phyloP scores from a whole-genome alignment of 2,797 vertebrate species.

The Chrysocyon brachyurus region DNA sequence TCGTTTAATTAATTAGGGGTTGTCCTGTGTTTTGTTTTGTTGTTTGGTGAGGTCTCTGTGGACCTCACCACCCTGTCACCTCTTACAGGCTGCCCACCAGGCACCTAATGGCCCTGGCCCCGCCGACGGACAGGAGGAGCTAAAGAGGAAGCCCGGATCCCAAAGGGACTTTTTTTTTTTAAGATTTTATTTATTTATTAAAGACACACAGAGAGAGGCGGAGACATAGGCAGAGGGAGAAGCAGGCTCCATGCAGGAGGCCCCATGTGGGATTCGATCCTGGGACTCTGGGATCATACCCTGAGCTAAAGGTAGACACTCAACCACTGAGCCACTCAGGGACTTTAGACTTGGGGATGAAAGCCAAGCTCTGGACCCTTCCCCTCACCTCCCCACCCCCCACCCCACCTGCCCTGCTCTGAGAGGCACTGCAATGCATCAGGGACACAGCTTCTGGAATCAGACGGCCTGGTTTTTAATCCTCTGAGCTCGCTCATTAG shows the following conservation, averaged over 20 bases:
- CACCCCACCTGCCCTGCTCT: not conserved
- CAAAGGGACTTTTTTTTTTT: not conserved
- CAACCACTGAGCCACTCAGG: no score
- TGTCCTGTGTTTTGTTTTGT: not conserved
- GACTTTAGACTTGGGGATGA: not conserved
- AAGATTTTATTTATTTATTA: no score
- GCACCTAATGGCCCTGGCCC: not conserved
- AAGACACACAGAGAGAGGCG: no score
- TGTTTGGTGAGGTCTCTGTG: not conserved
- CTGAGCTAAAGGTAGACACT: no score
- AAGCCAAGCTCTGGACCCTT: not conserved
- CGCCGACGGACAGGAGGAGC: not conserved
- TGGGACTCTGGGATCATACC: no score
- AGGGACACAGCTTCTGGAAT: not conserved
- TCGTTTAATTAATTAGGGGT: slow-evolving; percentile 49
- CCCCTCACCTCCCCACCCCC: not conserved
- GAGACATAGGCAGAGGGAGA: no score
- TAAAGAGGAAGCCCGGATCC: not conserved
- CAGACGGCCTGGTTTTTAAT: not conserved
- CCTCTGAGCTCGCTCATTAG: not conserved
- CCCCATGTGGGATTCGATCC: no score
- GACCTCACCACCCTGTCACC: not conserved
- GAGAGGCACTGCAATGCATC: not conserved
- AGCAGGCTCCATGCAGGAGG: no score
- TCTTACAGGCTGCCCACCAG: slow-evolving; percentile 15